phyloP scores from a whole-genome alignment of 2,113 vertebrate genomes.

The Oncorhynchus nerka region DNA sequence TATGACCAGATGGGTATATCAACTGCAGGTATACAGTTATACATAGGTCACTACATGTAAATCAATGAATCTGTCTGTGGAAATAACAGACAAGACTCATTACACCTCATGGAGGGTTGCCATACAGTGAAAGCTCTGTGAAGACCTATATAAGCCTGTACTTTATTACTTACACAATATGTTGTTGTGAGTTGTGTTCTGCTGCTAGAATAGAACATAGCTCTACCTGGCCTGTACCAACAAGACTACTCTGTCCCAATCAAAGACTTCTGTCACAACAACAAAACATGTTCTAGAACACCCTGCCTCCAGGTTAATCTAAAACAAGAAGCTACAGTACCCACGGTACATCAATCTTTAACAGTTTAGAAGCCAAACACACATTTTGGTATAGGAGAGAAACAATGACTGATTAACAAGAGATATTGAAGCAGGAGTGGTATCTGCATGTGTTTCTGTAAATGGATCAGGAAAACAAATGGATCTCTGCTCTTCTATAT shows the following conservation, averaged over 20 bases:
- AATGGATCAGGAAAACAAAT: neutral
- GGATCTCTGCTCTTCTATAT: too few species aligned
- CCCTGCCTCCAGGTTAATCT: neutral
- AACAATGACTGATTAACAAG: neutral
- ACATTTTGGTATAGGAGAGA: neutral
- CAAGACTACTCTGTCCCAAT: neutral
- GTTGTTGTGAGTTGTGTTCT: slow-evolving; percentile 16
- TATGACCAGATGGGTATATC: too few species aligned
- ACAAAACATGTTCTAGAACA: neutral
- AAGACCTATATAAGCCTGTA: too few species aligned
- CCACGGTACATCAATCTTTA: neutral
- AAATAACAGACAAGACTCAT: too few species aligned
- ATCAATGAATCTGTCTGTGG: too few species aligned
- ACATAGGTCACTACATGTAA: too few species aligned
- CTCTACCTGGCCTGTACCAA: neutral
- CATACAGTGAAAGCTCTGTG: too few species aligned
- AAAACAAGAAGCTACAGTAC: neutral
- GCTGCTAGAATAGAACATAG: neutral
- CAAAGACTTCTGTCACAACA: neutral
- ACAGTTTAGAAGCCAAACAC: neutral
- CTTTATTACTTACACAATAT: slow-evolving; percentile 7
- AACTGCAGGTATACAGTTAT: too few species aligned
- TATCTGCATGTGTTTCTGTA: neutral
- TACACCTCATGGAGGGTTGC: too few species aligned
- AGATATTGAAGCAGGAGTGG: neutral